Evolutionary conservation across 2,113 vertebrate species (phyloP), one percentile per base, ranked within the genome.

Genomic region (Daubentonia madagascariensis): DNA sequence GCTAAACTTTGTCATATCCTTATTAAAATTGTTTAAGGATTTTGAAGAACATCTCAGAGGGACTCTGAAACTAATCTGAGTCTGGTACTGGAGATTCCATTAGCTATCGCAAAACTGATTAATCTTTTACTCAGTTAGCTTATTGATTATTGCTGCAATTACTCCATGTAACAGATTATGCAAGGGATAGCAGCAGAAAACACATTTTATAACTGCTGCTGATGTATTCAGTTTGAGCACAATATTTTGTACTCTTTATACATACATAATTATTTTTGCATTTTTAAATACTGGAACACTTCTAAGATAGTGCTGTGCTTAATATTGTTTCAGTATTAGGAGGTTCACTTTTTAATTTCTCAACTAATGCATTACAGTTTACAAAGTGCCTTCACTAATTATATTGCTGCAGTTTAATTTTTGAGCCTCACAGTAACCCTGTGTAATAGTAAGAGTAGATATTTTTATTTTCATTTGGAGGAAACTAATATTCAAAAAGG

Each of bases 61-160:
- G 80, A 84, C 85, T 78, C 85, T 87, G 85, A 97, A 97, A 96
- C 90, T 88, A 96, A 95, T 98, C 91, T 63, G 48, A 92, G 72
- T 78, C 92, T 93, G 85, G 91, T 89, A 50, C 92, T 95, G 68
- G 87, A 97, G 96, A 92, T 94, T 97, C 92, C 81, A 96, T 97
- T 98, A 96, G 96, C 97, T 89, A 65, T 95, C 22, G 70, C 96
- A 97, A 97, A 98, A 88, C 94, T 96, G 97, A 98, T 97, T 96
- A 97, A 98, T 98, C 95, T 97, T 94, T 97, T 97, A 96, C 94
- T 75, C 72, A n/a, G 88, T 94, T 96, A 96, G 78, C 81, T 94
- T 97, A 98, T 98, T 97, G 98, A 98, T 98, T 96, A 98, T 97
- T 91, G 92, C 92, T 96, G 80, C 97, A 97, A 73, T 97, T 97